Percentiles rank a stretch among this genome's conserved stretches.
phyloP scores from a whole-genome alignment of 2,113 vertebrate species.

The Zapus hudsonius region DNA sequence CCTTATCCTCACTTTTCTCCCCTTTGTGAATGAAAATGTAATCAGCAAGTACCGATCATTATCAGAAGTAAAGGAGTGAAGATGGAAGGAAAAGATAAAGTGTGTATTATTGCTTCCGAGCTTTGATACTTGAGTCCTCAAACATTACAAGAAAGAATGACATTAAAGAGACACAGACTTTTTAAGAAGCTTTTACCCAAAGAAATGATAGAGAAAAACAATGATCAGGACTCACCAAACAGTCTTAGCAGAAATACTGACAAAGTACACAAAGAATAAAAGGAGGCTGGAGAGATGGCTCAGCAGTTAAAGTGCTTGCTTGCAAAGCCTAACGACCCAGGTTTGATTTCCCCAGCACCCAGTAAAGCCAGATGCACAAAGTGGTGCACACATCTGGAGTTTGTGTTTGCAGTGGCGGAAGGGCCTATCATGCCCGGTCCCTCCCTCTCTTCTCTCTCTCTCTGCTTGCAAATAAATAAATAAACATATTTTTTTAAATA shows the following conservation, averaged over 20 bases:
- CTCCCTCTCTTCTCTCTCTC: no score
- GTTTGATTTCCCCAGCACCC: no score
- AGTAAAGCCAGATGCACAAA: no score
- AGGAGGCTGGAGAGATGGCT: no score
- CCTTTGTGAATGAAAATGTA: background rate
- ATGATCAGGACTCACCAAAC: background rate
- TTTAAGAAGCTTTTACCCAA: slow-evolving; percentile 28
- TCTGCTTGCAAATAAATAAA: no score
- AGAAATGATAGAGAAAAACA: background rate
- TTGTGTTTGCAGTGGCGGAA: no score
- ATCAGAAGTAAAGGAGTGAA: background rate
- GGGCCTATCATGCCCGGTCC: no score
- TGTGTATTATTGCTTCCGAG: no score
- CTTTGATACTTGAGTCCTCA: background rate
- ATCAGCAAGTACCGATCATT: background rate
- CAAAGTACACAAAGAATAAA: slow-evolving; percentile 31
- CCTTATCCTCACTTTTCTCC: background rate
- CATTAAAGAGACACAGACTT: background rate
- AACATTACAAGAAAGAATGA: slow-evolving; percentile 1
- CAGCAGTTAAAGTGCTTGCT: no score
- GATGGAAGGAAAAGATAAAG: background rate
- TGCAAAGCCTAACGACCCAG: no score
- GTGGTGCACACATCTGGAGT: no score
- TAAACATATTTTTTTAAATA: no score
- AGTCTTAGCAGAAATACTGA: slow-evolving; percentile 15